A percentile compares a stretch with the other conserved stretches of the same genome.
These are phyloP conservation scores for Atrichornis clamosus DNA, from an alignment of 2,113 vertebrate species.

Conservation along the genomic window DNA sequence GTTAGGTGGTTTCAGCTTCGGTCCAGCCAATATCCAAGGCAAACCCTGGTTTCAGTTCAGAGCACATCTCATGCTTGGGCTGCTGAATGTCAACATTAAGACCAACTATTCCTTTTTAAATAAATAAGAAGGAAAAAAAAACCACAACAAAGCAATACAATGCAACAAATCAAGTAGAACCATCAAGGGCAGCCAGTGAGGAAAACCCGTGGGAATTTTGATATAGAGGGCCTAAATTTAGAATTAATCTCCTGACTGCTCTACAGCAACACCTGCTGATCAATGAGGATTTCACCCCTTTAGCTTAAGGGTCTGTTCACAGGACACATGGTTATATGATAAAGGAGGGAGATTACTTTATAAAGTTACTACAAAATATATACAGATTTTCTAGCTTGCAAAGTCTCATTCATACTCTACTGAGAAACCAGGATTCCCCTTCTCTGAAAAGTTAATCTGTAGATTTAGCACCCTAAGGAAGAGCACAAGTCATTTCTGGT, in stretches of 20 bases:
- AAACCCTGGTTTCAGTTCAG: background rate
- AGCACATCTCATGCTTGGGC: background rate
- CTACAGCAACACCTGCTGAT: constrained; percentile 50
- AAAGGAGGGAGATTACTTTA: background rate
- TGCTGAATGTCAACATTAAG: background rate
- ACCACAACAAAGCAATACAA: background rate
- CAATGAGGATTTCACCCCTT: constrained; percentile 22
- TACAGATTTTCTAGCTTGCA: background rate
- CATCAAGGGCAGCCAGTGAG: background rate
- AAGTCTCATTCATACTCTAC: background rate
- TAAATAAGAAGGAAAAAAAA: background rate
- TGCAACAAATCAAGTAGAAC: background rate
- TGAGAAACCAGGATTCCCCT: background rate
- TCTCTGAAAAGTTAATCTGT: background rate
- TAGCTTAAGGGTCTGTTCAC: background rate
- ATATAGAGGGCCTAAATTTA: background rate
- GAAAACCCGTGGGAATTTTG: background rate
- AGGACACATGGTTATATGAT: background rate
- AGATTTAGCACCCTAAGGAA: background rate
- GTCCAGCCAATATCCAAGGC: background rate
- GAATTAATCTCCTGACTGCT: constrained; percentile 14
- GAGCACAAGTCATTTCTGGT: background rate
- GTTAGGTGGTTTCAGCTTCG: background rate
- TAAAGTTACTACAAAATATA: background rate
- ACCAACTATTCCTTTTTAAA: background rate